These are phyloP conservation scores for Nephrotoma guestfalica DNA, from an alignment of 2,888 invertebrate genomes.

Conservation along the genomic window DNA sequence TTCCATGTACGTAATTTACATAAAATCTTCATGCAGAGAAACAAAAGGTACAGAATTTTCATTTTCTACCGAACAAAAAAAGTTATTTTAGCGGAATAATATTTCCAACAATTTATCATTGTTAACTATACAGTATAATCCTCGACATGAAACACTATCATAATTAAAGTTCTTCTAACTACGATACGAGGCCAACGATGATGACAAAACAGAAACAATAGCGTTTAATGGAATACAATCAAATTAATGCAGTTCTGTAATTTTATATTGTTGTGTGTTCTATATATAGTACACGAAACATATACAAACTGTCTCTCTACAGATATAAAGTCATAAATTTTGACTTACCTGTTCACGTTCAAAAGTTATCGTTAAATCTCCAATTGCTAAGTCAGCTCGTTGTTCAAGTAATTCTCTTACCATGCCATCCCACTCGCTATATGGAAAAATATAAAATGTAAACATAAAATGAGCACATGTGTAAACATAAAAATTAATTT, in stretches of 20 bases:
- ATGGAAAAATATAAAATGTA: neutral
- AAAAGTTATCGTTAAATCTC: constrained; percentile 94
- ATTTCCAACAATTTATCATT: neutral
- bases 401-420: constrained; percentile 76
- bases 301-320: neutral
- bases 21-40: neutral
- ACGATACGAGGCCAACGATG: neutral
- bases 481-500: neutral
- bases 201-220: neutral
- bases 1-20: neutral
- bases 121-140: neutral
- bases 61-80: neutral
- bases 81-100: neutral
- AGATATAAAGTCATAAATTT: neutral
- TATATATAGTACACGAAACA: neutral
- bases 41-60: neutral
- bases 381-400: constrained; percentile 89
- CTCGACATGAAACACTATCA: neutral
- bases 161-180: neutral
- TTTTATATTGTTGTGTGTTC: neutral
- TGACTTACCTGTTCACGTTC: constrained; percentile 60
- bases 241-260: neutral
- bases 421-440: constrained; percentile 86
- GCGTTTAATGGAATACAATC: neutral
- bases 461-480: neutral